Evolutionary conservation across 2,797 vertebrate genomes (phyloP).

Genomic region (Alosa sapidissima): DNA sequence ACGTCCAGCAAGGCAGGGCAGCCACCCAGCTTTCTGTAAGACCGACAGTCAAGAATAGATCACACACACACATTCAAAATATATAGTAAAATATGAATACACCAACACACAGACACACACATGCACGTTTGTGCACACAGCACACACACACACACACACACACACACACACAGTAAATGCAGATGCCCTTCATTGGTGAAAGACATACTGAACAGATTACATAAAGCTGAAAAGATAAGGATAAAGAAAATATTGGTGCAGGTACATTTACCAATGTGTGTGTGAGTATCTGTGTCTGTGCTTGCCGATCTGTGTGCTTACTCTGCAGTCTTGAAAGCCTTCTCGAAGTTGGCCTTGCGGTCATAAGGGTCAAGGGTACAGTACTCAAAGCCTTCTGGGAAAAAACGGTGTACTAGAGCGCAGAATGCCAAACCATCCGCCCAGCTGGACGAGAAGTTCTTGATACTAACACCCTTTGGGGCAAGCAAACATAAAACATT

Average conservation of each 20-base stretch:
- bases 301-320: conserved; percentile 61
- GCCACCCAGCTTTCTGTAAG: conserved; percentile 87
- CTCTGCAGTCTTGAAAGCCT: conserved; percentile 94
- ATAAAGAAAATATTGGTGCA: not conserved
- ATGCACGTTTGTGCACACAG: not conserved
- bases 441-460: conserved; percentile 98
- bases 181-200: not conserved
- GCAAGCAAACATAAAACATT: conserved; percentile 35
- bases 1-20: conserved; percentile 95
- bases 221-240: not conserved
- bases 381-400: conserved; percentile 93
- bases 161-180: not conserved
- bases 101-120: conserved; percentile 58
- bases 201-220: not conserved
- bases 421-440: conserved; percentile 97
- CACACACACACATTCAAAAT: not conserved
- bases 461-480: conserved; percentile 86
- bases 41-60: conserved; percentile 36
- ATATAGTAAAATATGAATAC: not conserved
- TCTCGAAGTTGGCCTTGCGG: conserved; percentile 90
- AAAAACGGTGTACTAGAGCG: conserved; percentile 95
- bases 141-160: not conserved
- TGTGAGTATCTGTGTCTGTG: not conserved
- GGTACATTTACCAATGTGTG: not conserved
- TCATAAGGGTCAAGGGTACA: conserved; percentile 87